phyloP scores from a whole-genome alignment of 1,140 invertebrate genomes.

The Acromyrmex heyeri region DNA sequence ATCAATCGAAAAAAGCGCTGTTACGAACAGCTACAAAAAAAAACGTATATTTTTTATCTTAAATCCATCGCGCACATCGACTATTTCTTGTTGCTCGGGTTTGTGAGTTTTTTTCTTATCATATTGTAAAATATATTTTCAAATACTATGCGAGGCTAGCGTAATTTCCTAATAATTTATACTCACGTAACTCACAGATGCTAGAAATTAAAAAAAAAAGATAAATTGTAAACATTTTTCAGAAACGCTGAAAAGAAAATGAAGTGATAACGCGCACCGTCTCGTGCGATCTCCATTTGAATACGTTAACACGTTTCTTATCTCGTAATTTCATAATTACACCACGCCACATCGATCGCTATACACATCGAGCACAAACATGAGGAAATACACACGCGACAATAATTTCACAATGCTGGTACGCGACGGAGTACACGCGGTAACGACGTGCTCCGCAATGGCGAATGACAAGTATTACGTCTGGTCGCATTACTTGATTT shows the following conservation, averaged over 20 bases:
- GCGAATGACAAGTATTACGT: slow-evolving; percentile 5
- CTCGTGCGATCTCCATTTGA: slow-evolving; percentile 27
- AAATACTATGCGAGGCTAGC: neutral
- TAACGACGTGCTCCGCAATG: neutral
- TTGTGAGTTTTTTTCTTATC: too few relatives aligned
- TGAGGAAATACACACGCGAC: slow-evolving; percentile 29
- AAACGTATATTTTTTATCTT: neutral
- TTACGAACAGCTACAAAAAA: neutral
- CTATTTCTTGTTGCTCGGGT: neutral
- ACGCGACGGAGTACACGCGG: neutral
- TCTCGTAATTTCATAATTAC: slow-evolving; percentile 56
- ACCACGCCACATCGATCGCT: slow-evolving; percentile 2
- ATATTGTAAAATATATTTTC: neutral
- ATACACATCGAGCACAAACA: neutral
- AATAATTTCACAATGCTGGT: slow-evolving; percentile 48
- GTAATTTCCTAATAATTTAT: neutral
- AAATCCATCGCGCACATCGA: neutral
- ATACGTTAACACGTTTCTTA: slow-evolving; percentile 50
- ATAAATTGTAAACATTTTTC: slow-evolving; percentile 5
- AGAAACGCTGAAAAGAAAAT: slow-evolving; percentile 7
- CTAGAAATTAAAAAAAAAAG: neutral
- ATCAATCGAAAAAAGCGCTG: neutral
- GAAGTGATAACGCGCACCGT: neutral
- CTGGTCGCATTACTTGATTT: slow-evolving; percentile 29
- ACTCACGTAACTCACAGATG: neutral